Evolutionary conservation across 2,888 invertebrate species (phyloP), one percentile per base, ranked within the genome.

Genomic region (Epinotia demarniana): DNA sequence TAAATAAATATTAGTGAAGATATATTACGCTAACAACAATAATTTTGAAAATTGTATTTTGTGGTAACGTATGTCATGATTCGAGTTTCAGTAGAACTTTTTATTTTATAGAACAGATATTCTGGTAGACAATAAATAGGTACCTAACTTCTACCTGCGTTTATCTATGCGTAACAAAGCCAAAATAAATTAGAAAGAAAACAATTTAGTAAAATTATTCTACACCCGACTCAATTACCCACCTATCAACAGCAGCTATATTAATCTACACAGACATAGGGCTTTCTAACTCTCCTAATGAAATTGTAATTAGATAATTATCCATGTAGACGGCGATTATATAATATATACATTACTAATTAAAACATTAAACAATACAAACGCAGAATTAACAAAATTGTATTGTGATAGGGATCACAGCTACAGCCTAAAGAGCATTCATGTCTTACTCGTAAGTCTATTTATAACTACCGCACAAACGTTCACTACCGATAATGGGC

Each of bases 341-440:
- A 39, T 8, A 33, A 6, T 33, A 33, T 33, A 33, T 8, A 33
- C 33, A 33, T 33, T 33, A 33, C 33, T 33, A 39, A 39, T 9
- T 39, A 39, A 39, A 49, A 49, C 16, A 49, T 16, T 16, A 1
- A 12, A 49, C 16, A 69, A 69, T 77, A 67, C 33, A 67, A 6
- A 66, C 27, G 60, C 60, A 72, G 16, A 39, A 63, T 57, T 81
- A 84, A 85, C 71, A 49, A 64, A 86, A 85, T 84, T 86, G 85
- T 81, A 86, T 86, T 78, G 87, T 90, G 89, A 92, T 77, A 84
- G 81, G 79, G 90, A 93, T 93, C 93, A 93, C 93, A 93, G 93
- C 82, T 87, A 87, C 87, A 92, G 93, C 93, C 90, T 88, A 90
- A 86, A 92, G 92, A 93, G 92, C 93, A 80, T 84, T 83, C 77